Evolutionary conservation across 2,113 vertebrate genomes (phyloP).

Genomic region (Lophius piscatorius): DNA sequence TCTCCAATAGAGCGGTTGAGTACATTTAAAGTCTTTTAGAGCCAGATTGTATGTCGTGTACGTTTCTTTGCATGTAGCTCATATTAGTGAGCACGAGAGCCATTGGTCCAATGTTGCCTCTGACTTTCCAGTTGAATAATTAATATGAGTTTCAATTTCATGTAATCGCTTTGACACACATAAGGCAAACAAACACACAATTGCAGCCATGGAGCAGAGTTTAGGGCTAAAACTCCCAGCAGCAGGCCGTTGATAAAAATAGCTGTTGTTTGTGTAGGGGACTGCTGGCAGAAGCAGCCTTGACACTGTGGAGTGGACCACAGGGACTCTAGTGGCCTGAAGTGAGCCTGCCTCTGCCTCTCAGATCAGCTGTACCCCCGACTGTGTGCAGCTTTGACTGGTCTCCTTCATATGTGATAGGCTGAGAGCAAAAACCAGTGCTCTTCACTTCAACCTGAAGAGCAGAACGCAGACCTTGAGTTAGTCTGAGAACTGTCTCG

Average conservation of each 20-base stretch:
- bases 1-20: not conserved
- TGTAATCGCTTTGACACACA: conserved; percentile 70
- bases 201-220: conserved; percentile 68
- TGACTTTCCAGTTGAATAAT: conserved; percentile 74
- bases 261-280: conserved; percentile 77
- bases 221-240: conserved; percentile 85
- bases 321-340: conserved; percentile 69
- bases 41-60: conserved; percentile 18
- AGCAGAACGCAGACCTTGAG: conserved; percentile 19
- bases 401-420: conserved; percentile 69
- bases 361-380: conserved; percentile 60
- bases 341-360: conserved; percentile 56
- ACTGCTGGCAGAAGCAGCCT: conserved; percentile 72
- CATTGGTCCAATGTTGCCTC: conserved; percentile 67
- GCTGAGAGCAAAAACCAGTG: conserved; percentile 44
- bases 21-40: conserved; percentile 29
- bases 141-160: conserved; percentile 75
- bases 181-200: conserved; percentile 49
- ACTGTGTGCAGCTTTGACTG: conserved; percentile 54
- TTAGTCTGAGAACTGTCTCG: conserved; percentile 43
- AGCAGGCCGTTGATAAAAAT: conserved; percentile 84
- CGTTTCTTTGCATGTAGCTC: conserved; percentile 30
- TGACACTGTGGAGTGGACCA: conserved; percentile 78
- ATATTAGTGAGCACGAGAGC: conserved; percentile 56
- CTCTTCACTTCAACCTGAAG: conserved; percentile 26